Evolutionary conservation across 64 coral and sea anemone genomes (phyloP), one percentile per base, ranked within the genome.

Genomic region (Dendronephthya gigantea): DNA sequence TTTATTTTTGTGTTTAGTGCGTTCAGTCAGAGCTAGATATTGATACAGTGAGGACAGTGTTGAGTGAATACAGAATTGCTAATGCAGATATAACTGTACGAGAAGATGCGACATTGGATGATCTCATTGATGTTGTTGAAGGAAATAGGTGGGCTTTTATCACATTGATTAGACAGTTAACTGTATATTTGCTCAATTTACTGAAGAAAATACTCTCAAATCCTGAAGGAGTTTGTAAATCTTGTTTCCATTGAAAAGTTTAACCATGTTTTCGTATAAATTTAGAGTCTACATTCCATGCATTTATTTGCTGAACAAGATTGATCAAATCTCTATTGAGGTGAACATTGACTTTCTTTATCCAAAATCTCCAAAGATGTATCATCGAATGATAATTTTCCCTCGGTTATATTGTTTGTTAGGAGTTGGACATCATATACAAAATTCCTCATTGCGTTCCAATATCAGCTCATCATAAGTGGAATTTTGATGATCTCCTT

Each of bases 311-410:
- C 84, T 98, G 23, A 98, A 98, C 82, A 98, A 98, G 84, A 98
- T 98, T 83, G 95, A 98, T 83, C 95, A 98, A 88, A 98, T 98
- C 51, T 98, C 95, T 17, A 91, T 98, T 30, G 94, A 97, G 92
- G 92, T 93, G 82, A 65, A 82, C 7, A 16, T 40, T 7, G 17
- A 27, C n/a, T 27, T 1, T 83, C 23, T 83, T 62, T 23, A 23
- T 23, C 17, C 55, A 19, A 23, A 7, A 1, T 5, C 0, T 17
- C 22, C 0, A 7, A 62, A 62, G 10, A 8, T 34, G 4, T 35
- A 36, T 28, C 29, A 36, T 79, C 1, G 34, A 79, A 75, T 35
- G 3, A 29, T 30, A 33, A 34, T 12, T 35, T 79, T 39, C 37
- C 29, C 28, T 79, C 9, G 29, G 22, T 35, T 34, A 29, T 79